These are phyloP conservation scores for Ptychochromis oligacanthus DNA, from an alignment of 2,113 vertebrate species.

Conservation along the genomic window DNA sequence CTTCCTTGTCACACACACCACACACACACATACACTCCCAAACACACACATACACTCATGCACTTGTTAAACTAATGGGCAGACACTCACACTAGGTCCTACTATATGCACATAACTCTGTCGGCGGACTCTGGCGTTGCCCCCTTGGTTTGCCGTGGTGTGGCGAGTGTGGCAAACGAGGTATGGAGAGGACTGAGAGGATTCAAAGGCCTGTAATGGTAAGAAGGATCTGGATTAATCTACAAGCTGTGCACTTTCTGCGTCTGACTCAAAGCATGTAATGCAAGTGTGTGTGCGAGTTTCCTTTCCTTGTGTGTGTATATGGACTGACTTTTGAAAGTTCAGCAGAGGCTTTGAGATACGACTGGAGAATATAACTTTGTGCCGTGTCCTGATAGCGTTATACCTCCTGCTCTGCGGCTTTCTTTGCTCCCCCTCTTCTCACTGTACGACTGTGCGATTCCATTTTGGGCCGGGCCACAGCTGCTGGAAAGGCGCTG, in stretches of 20 bases:
- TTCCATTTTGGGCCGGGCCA: constrained; percentile 81
- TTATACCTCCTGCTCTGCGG: constrained; percentile 21
- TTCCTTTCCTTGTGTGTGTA: background rate
- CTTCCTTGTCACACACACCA: constrained; percentile 56
- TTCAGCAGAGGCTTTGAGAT: background rate
- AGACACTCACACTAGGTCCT: constrained; percentile 14
- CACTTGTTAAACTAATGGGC: constrained; percentile 65
- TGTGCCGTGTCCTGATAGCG: constrained; percentile 2
- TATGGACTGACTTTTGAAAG: constrained; percentile 19
- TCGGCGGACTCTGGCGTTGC: constrained; percentile 74
- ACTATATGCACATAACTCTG: constrained; percentile 59
- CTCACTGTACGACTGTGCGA: constrained; percentile 17
- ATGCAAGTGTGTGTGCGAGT: background rate
- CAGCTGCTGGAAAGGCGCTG: constrained; percentile 79
- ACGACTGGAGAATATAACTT: background rate
- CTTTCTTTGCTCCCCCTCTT: constrained; percentile 49
- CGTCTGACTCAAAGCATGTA: background rate
- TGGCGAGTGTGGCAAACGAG: constrained; percentile 75
- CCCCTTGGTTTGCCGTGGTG: constrained; percentile 76
- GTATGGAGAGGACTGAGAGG: constrained; percentile 86
- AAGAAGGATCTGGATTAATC: constrained; percentile 75
- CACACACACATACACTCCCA: constrained; percentile 66
- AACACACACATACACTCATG: constrained; percentile 66
- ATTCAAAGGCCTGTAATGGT: constrained; percentile 85
- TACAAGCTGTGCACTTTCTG: constrained; percentile 1